Base-by-base conservation (phyloP, 2,888 invertebrate genomes). In the Ditula angustiorana region DNA sequence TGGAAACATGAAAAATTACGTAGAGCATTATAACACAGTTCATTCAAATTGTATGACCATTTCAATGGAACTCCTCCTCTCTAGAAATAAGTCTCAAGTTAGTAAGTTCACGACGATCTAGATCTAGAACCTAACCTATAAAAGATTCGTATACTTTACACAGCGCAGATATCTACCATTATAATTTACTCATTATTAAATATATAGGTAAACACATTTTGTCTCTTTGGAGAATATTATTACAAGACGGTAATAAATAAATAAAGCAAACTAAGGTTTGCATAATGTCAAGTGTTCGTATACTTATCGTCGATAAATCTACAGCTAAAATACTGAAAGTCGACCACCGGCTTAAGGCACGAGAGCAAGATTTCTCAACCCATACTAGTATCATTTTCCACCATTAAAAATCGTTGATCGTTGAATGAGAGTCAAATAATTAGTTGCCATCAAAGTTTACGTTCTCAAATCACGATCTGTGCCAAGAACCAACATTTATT, bases 71-170 rank as follows among this genome's bases (percentile, higher is more conserved):
- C 28, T 60, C 33, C 57, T 33, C 30, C 44, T 46, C 59, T 65
- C 64, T 23, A 30, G 19, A 16, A 41, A 58, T 60, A 30, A 63
- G 62, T 66, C 69, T 61, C 69, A 66, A 46, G 52, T 71, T 61
- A 69, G n/a, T 73, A 71, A 69, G 67, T 72, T 75, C 77, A 80
- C 82, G 77, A 81, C 88, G 83, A 83, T 82, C 83, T 55, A 56
- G 83, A 83, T 82, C 83, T 55, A 56, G 56, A 35, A 77, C 81
- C 83, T 74, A 79, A 74, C 78, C 81, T 86, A 82, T 81, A 82
- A 80, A 81, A 83, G 80, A 88, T 81, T 90, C 90, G 89, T 92
- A 92, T 90, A 90, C 90, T 85, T 91, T 86, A 88, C 87, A 88
- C 88, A 87, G 87, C 90, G 81, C 87, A 86, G 85, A 85, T 87